Evolutionary conservation across 2,797 vertebrate species (phyloP), one percentile per base, ranked within the genome.

Genomic region (Acridotheres tristis): DNA sequence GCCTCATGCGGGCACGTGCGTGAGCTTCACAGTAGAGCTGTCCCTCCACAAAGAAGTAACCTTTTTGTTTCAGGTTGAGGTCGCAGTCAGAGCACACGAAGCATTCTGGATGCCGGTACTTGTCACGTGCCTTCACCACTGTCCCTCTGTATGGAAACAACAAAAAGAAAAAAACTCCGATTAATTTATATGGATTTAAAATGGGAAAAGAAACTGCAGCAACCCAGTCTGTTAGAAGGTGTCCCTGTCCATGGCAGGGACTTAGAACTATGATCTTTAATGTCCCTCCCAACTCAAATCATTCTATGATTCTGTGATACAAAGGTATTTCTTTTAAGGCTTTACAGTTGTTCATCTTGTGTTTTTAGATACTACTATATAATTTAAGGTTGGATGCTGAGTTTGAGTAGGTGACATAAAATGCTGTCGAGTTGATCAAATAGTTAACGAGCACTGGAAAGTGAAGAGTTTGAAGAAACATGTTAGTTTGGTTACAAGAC

Each of bases 1-100:
- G 99, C 96, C 98, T 98, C 94, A 97, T 99, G 74, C 99, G 98
- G 93, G 98, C 98, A 7, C 99, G 98, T 3, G 99, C 99, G 0
- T 99, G 99, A 51, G 91, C 96, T 98, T 99, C 99, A 27, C 99
- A 99, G 98, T 99, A 99, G 55, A 99, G 96, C 67, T 99, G 98
- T 9, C 98, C 99, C 94, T 99, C 99, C 97, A 99, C 98, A 13
- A 99, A 99, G 98, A 99, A 99, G 88, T 99, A 99, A 51, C 99
- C 99, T 94, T 98, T 99, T 92, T 99, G 99, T 96, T 99, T 99
- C 90, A 99, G 98, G 98, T 99, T 99, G 95, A 99, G 96, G 84
- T 98, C 98, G 59, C 99, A 99, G 98, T 99, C 99, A 2, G 98
- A 98, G 75, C 99, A 99, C 94, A 99, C 99, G 8, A 99, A 99